Conservation (phyloP, 2,113 vertebrate genomes). For the Chlorodrepanis virens region DNA sequence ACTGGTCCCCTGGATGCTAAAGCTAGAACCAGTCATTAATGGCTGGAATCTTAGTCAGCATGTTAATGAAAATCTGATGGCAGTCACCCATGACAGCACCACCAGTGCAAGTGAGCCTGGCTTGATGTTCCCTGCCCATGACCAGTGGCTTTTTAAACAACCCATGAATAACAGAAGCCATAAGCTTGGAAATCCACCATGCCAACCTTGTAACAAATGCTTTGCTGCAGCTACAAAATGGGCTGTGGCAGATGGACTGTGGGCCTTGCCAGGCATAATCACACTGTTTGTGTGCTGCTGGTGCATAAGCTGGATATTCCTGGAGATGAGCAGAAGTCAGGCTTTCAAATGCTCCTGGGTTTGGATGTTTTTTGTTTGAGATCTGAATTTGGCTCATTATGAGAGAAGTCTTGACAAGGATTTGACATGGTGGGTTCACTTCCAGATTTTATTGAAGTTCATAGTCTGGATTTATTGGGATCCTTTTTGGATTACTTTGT, state of each 20-base stretch:
- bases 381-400: neutral
- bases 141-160: neutral
- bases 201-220: neutral
- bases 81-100: neutral
- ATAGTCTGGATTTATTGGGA: neutral
- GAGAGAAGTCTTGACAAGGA: neutral
- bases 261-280: neutral
- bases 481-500: conserved; percentile 8
- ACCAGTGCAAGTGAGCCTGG: neutral
- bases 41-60: neutral
- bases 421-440: neutral
- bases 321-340: neutral
- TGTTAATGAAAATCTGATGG: neutral
- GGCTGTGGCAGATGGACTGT: neutral
- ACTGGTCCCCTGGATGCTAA: neutral
- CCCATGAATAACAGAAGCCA: neutral
- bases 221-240: neutral
- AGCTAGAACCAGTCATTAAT: neutral
- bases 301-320: neutral
- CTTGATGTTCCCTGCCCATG: neutral
- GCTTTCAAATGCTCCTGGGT: neutral
- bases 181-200: neutral
- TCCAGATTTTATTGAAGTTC: neutral
- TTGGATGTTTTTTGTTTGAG: neutral
- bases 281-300: neutral